These are phyloP conservation scores for Crotalus horridus DNA, from an alignment of 2,113 vertebrate species.

Conservation along the genomic window DNA sequence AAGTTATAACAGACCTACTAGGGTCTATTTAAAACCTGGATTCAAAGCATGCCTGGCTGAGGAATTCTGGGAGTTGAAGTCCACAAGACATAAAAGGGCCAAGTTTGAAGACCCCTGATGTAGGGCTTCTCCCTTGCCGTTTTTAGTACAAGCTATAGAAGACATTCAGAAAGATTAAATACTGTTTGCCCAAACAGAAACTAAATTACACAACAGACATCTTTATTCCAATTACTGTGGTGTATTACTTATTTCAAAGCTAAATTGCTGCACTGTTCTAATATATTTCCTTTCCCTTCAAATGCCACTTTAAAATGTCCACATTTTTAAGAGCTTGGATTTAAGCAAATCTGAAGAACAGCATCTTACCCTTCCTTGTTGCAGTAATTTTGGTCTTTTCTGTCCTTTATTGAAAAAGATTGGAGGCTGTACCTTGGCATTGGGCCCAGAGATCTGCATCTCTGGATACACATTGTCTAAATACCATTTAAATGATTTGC, in stretches of 20 bases:
- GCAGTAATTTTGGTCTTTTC: constrained; percentile 84
- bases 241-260: neutral
- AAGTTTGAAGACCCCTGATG: too few relatives aligned
- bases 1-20: neutral
- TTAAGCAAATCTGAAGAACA: neutral
- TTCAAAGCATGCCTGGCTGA: neutral
- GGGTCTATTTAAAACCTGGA: neutral
- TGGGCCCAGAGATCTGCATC: constrained; percentile 83
- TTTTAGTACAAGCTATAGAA: neutral
- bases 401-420: constrained; percentile 84
- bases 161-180: neutral
- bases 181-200: neutral
- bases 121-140: neutral
- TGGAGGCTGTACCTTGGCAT: constrained; percentile 81
- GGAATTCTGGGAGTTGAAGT: too few relatives aligned
- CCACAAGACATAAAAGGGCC: too few relatives aligned
- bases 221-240: neutral
- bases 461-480: constrained; percentile 93
- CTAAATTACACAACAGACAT: neutral
- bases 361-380: constrained; percentile 84
- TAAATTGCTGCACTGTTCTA: fast-evolving
- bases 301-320: neutral
- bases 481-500: constrained; percentile 92
- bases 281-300: neutral
- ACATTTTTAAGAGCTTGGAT: neutral